phyloP scores from a whole-genome alignment of 1,140 invertebrate species.

The Ylistrum balloti region DNA sequence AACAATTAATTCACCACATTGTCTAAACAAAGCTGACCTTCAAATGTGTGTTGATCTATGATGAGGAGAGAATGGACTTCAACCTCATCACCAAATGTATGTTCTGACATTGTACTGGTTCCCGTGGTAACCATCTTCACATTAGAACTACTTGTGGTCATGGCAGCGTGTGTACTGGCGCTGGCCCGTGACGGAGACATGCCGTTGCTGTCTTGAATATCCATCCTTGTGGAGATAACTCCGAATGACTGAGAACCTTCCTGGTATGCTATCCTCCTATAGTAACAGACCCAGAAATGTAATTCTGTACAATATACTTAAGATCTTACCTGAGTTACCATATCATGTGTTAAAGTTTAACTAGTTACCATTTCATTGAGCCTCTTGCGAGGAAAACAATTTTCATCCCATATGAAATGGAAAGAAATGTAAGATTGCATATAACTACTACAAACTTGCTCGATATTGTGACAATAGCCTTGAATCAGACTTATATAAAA shows the following conservation, averaged over 20 bases:
- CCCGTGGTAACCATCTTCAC: constrained; percentile 73
- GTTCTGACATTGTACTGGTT: constrained; percentile 70
- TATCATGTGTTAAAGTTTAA: no score
- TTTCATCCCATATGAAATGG: no score
- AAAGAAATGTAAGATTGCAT: no score
- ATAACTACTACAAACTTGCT: no score
- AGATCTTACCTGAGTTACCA: no score
- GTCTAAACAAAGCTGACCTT: constrained; percentile 84
- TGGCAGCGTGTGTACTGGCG: constrained; percentile 90
- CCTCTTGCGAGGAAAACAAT: no score
- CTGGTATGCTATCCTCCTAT: constrained; percentile 94
- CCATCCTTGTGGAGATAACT: constrained; percentile 94
- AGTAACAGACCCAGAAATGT: no score
- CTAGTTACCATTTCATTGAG: no score
- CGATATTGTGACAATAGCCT: no score
- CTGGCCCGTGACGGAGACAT: constrained; percentile 86
- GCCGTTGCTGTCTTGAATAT: constrained; percentile 82
- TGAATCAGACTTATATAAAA: no score
- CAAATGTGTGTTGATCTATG: constrained; percentile 98
- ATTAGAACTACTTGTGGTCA: constrained; percentile 83
- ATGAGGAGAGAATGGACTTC: constrained; percentile 96
- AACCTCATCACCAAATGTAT: constrained; percentile 89
- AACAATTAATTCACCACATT: no score
- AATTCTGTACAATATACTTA: no score
- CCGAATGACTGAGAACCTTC: constrained; percentile 97